phyloP scores from a whole-genome alignment of 37 sponge, comb jelly and placozoan genomes.

The Hormiphora californensis region DNA sequence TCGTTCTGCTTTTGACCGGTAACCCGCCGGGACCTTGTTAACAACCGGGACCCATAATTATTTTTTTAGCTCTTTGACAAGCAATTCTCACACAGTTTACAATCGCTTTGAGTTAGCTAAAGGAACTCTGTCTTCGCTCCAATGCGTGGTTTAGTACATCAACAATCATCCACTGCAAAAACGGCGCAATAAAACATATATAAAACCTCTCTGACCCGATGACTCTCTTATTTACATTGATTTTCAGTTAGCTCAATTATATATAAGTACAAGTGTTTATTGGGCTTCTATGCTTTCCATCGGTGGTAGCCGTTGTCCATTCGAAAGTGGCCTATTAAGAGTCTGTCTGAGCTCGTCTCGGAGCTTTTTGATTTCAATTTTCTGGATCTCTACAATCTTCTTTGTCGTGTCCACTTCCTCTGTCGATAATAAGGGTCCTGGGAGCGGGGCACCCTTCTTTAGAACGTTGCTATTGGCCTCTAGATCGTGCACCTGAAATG shows the following conservation, averaged over 20 bases:
- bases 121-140: no score
- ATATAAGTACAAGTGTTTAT: no score
- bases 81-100: no score
- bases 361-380: constrained; percentile 74
- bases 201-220: no score
- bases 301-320: background rate
- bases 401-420: constrained; percentile 64
- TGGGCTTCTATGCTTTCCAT: background rate
- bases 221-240: constrained; percentile 6
- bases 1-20: no score
- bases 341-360: constrained; percentile 55
- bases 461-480: constrained; percentile 59
- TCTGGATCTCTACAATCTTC: constrained; percentile 87
- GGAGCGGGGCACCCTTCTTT: constrained; percentile 39
- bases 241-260: background rate
- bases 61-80: no score
- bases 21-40: no score
- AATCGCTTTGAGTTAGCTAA: no score
- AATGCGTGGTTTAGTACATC: no score
- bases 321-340: background rate
- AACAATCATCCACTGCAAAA: no score
- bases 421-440: constrained; percentile 58
- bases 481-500: constrained; percentile 69
- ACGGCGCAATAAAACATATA: no score
- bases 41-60: no score